Conservation (phyloP, 1,140 invertebrate genomes). For the Monomorium pharaonis region DNA sequence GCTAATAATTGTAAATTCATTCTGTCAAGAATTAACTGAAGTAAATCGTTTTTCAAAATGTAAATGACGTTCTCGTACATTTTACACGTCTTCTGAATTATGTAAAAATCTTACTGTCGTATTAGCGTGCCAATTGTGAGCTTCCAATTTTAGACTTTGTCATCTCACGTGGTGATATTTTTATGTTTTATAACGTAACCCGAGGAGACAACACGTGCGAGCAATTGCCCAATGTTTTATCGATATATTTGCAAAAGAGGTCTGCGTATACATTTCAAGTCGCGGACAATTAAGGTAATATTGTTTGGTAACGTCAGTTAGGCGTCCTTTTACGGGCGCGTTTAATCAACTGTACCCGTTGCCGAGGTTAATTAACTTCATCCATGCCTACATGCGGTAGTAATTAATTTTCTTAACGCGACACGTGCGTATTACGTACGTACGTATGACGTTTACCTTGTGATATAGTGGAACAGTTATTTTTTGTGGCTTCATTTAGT, state of each 20-base stretch:
- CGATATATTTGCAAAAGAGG: slow-evolving; percentile 17
- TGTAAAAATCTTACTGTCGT: neutral
- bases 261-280: slow-evolving; percentile 23
- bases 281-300: slow-evolving; percentile 43
- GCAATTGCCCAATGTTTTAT: slow-evolving; percentile 26
- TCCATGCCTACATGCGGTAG: neutral
- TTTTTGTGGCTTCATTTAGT: neutral
- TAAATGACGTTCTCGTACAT: neutral
- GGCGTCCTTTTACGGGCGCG: slow-evolving; percentile 24
- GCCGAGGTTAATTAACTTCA: slow-evolving; percentile 49
- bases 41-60: neutral
- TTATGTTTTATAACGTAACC: slow-evolving; percentile 27
- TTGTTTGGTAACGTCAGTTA: slow-evolving; percentile 31
- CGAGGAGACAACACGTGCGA: neutral
- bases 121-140: neutral
- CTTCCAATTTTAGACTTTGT: neutral
- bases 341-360: slow-evolving; percentile 50
- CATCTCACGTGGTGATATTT: neutral
- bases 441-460: neutral
- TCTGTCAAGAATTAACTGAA: too few relatives aligned
- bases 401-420: slow-evolving; percentile 34
- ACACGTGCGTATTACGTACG: slow-evolving; percentile 13
- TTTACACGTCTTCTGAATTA: neutral
- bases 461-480: neutral
- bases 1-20: neutral